Conservation (phyloP, 2,113 vertebrate species). For the Euleptes europaea region DNA sequence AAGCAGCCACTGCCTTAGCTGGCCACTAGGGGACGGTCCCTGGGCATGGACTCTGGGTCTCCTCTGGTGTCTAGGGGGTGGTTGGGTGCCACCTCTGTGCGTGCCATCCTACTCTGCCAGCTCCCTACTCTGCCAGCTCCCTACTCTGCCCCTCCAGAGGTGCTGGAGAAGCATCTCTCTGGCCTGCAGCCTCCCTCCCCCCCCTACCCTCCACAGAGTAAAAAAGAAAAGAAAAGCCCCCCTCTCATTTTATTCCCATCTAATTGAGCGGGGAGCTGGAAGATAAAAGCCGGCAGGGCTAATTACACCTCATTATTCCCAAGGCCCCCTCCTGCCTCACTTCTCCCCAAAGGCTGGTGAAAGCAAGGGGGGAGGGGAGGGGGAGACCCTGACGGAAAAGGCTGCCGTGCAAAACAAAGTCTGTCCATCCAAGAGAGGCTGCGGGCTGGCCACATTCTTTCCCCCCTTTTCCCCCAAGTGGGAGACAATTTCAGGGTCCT, state of each 20-base stretch:
- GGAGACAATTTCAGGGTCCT: background rate
- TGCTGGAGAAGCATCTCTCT: background rate
- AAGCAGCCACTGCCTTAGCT: no score
- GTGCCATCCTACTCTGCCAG: no score
- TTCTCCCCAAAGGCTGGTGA: constrained; percentile 15
- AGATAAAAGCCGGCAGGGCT: constrained; percentile 45
- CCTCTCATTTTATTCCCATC: constrained; percentile 7
- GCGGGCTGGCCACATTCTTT: background rate
- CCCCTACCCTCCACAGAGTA: background rate
- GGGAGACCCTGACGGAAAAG: constrained; percentile 12
- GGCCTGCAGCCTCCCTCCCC: no score
- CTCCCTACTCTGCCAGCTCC: no score
- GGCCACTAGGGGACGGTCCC: no score
- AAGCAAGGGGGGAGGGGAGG: constrained; percentile 10
- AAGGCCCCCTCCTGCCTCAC: constrained; percentile 44
- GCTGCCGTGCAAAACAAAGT: constrained; percentile 37
- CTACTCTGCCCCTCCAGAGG: background rate
- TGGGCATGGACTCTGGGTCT: no score
- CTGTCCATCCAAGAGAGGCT: constrained; percentile 21
- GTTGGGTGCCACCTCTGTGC: no score
- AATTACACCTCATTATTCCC: constrained; percentile 50
- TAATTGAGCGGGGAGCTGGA: constrained; percentile 9
- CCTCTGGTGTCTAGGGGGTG: no score
- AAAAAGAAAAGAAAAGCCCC: background rate
- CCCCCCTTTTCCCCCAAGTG: no score